Percentiles rank a stretch among this genome's conserved stretches.
These are phyloP conservation scores for Thalpophila matura DNA, from an alignment of 2,888 invertebrate species.

Conservation along the genomic window DNA sequence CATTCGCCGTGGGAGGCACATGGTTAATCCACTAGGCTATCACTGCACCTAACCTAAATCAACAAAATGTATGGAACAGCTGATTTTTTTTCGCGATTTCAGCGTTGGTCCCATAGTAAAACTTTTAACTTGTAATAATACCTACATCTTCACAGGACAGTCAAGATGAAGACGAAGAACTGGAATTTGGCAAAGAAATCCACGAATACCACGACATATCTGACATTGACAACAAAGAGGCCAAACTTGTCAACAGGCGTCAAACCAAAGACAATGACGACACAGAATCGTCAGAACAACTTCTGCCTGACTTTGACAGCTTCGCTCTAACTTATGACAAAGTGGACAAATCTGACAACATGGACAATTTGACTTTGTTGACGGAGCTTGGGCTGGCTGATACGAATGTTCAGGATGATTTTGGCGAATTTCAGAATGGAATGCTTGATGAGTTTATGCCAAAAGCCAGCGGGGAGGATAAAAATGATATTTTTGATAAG, in stretches of 20 bases:
- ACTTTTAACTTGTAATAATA: background rate
- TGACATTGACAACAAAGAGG: slow-evolving; percentile 81
- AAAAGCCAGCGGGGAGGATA: slow-evolving; percentile 67
- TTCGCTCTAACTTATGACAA: slow-evolving; percentile 56
- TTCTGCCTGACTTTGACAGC: slow-evolving; percentile 80
- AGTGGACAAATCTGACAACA: slow-evolving; percentile 68
- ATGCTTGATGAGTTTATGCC: slow-evolving; percentile 75
- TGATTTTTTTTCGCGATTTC: no score
- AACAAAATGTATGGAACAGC: no score
- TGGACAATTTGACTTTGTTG: slow-evolving; percentile 82
- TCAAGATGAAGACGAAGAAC: slow-evolving; percentile 90
- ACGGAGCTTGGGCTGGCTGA: slow-evolving; percentile 91
- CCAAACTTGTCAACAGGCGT: slow-evolving; percentile 79
- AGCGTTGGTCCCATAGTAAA: no score
- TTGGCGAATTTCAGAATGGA: slow-evolving; percentile 87
- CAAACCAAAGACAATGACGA: slow-evolving; percentile 80
- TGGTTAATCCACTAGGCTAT: no score
- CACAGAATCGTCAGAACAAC: slow-evolving; percentile 79
- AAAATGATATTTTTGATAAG: slow-evolving; percentile 85
- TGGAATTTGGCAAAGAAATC: slow-evolving; percentile 87
- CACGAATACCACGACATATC: slow-evolving; percentile 86
- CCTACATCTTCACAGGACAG: slow-evolving; percentile 28
- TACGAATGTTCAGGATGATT: slow-evolving; percentile 79
- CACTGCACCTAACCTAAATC: no score
- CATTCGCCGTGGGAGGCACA: no score